A percentile compares a stretch with the other conserved stretches of the same genome.
phyloP scores from a whole-genome alignment of 2,888 invertebrate genomes.

The Hipparchia sbordonii region DNA sequence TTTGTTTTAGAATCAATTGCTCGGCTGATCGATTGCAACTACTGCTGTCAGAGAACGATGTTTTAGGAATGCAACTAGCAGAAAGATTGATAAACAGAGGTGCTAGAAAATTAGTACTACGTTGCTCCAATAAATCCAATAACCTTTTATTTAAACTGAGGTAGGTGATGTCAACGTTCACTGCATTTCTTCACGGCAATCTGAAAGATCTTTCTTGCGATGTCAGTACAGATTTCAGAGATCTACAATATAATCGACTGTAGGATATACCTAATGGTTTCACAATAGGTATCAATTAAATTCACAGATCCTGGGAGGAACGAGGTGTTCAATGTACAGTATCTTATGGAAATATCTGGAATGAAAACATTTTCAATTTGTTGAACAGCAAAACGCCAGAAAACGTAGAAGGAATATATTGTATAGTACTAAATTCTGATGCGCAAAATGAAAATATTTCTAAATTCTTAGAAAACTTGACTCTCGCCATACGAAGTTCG shows the following conservation, averaged over 20 bases:
- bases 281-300: neutral
- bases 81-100: conserved; percentile 53
- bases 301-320: conserved; percentile 26
- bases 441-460: conserved; percentile 10
- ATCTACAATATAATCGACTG: neutral
- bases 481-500: conserved; percentile 5
- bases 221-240: neutral
- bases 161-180: conserved; percentile 14
- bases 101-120: conserved; percentile 50
- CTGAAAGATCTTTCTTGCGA: neutral
- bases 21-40: conserved; percentile 47
- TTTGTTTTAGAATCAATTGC: conserved; percentile 47
- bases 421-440: conserved; percentile 9
- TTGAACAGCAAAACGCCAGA: conserved; percentile 11
- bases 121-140: conserved; percentile 38
- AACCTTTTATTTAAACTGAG: conserved; percentile 26
- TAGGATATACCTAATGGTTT: neutral
- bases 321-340: conserved; percentile 23
- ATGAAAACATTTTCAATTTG: conserved; percentile 14
- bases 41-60: conserved; percentile 51
- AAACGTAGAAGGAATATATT: conserved; percentile 31
- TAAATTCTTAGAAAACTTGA: conserved; percentile 22
- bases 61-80: conserved; percentile 48
- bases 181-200: neutral
- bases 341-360: conserved; percentile 12